Conservation (phyloP, 1,140 invertebrate species). For the Orchestia grillus region DNA sequence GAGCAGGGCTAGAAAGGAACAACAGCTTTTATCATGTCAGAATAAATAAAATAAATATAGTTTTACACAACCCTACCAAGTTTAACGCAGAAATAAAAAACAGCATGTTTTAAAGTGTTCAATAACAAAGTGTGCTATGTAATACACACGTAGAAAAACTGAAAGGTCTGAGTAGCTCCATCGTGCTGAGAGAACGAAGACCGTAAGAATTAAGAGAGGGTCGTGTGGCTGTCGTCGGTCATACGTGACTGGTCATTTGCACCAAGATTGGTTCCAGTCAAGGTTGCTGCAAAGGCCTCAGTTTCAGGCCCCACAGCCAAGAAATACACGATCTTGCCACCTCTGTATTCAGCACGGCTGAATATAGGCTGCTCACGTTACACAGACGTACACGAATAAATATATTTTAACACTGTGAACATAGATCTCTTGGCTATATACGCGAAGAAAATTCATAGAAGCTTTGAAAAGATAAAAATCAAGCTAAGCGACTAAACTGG, state of each 20-base stretch:
- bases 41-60: too few species aligned
- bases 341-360: not conserved
- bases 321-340: not conserved
- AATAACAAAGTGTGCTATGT: too few species aligned
- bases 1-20: not conserved
- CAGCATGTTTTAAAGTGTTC: too few species aligned
- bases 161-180: not conserved
- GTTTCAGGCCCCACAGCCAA: not conserved
- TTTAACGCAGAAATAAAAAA: too few species aligned
- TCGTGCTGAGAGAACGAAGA: not conserved
- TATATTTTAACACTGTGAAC: not conserved
- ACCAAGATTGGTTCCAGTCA: conserved; percentile 41
- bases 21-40: not conserved
- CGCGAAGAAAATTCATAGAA: not conserved
- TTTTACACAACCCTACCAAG: too few species aligned
- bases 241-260: conserved; percentile 31
- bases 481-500: too few species aligned
- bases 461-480: not conserved
- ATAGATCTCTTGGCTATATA: not conserved
- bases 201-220: not conserved
- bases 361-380: not conserved
- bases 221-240: not conserved
- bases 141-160: too few species aligned
- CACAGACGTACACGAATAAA: not conserved
- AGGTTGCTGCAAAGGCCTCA: not conserved